Evolutionary conservation across 2,113 vertebrate genomes (phyloP), one percentile per base, ranked within the genome.

Genomic region (Saccopteryx leptura): DNA sequence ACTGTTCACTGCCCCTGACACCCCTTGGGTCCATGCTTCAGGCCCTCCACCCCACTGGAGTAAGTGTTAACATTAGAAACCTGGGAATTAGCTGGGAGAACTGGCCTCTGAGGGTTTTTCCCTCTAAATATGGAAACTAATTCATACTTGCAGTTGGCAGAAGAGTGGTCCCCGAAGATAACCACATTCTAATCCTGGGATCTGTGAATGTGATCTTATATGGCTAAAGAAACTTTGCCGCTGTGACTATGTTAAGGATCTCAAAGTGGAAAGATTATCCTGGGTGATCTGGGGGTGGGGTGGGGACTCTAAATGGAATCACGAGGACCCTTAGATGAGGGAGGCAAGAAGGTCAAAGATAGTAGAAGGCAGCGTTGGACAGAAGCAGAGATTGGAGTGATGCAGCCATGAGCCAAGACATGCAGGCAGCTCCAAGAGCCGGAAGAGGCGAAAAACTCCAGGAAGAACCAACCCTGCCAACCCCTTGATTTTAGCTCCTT

Each of bases 101-200:
- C 13, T 15, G 58, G 39, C 18, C 66, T 50, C 71, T 76, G 46
- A 12, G 6, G 11, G n/a, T 65, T 71, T 82, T 50, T 31, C 23
- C 58, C 54, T 97, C 54, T 97, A 79, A 76, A 79, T 50, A 1
- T 19, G 13, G 58, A 84, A 28, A 76, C 63, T 33, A 63, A 75
- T 33, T 26, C 56, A 21, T 81, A 19, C 23, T 60, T 94, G 17
- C 21, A 14, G 15, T 60, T 52, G 39, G 23, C 13, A 82, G 74
- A 66, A 81, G 56, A 63, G 66, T 46, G 61, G 28, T 15, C 18
- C 60, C 23, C 23, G 26, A 14, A 81, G 21, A 5, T 50, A 18
- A 8, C 56, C 33, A 3, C 0, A 1, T 63, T 63, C 21, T 90
- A 15, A 52, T 28, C 10, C 39, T 0, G 15, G 17, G 19, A 56